A percentile compares a stretch with the other conserved stretches of the same genome.
These are phyloP conservation scores for Scophthalmus maximus DNA, from an alignment of 2,113 vertebrate species.

Conservation along the genomic window DNA sequence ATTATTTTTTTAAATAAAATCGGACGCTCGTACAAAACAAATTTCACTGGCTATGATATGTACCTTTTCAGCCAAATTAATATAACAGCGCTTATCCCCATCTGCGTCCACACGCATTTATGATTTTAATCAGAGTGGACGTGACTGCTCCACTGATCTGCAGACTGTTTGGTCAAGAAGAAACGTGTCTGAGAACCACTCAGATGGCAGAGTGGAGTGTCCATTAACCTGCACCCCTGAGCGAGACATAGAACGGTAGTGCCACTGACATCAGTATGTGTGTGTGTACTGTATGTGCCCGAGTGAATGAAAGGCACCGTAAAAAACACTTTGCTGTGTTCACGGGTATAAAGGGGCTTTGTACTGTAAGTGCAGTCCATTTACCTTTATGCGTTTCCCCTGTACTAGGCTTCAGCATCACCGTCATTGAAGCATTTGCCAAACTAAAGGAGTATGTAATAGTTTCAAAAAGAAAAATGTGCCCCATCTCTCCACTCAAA, in stretches of 20 bases:
- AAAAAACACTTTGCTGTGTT: not conserved
- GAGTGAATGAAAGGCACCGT: too few relatives aligned
- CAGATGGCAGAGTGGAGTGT: not conserved
- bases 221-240: conserved; percentile 1
- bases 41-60: too few relatives aligned
- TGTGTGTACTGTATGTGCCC: not conserved
- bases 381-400: conserved; percentile 52
- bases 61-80: too few relatives aligned
- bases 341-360: not conserved
- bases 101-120: conserved; percentile 1
- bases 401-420: too few relatives aligned
- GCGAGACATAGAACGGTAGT: not conserved
- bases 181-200: not conserved
- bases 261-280: not conserved
- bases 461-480: too few relatives aligned
- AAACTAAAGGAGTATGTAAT: too few relatives aligned
- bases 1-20: not conserved
- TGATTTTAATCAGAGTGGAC: conserved; percentile 7
- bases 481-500: too few relatives aligned
- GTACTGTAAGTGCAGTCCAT: conserved; percentile 67
- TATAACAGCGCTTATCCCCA: too few relatives aligned
- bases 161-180: not conserved
- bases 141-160: not conserved
- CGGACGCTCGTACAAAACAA: not conserved
- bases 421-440: too few relatives aligned